Percentiles rank a stretch among this genome's conserved stretches.
Conservation (phyloP, 2,797 vertebrate species). For the Gastrophryne carolinensis region DNA sequence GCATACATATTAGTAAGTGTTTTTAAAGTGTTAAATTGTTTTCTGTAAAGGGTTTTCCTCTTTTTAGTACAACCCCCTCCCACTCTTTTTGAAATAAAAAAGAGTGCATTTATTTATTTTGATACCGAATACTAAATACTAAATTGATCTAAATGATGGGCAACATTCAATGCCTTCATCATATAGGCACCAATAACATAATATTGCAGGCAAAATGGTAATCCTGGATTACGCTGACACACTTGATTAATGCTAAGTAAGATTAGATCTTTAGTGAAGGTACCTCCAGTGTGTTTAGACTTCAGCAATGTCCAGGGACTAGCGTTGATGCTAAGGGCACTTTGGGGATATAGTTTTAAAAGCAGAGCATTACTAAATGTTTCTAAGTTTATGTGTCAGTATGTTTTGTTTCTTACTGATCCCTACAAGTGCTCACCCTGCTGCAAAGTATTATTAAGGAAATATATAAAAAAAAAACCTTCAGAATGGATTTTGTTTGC, state of each 20-base stretch:
- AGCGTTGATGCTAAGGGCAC: background rate
- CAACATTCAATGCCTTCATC: too few species aligned
- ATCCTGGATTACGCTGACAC: background rate
- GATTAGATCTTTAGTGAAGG: background rate
- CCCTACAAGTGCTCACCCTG: background rate
- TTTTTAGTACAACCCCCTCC: too few species aligned
- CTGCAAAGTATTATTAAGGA: background rate
- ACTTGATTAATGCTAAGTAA: background rate
- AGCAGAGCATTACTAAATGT: background rate
- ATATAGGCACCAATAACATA: background rate
- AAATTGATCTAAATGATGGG: too few species aligned
- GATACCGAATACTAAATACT: too few species aligned
- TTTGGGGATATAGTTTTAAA: background rate
- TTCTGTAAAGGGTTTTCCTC: too few species aligned
- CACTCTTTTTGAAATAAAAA: too few species aligned
- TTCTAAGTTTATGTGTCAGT: background rate
- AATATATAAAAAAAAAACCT: too few species aligned
- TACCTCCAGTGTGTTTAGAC: background rate
- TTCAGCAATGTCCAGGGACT: background rate
- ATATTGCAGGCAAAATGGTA: background rate
- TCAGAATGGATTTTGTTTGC: too few species aligned
- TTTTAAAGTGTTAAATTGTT: background rate
- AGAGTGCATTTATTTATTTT: too few species aligned
- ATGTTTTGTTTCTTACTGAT: background rate
- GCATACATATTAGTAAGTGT: background rate